These are phyloP conservation scores for Eupithecia subumbrata DNA, from an alignment of 2,888 invertebrate species.

Conservation along the genomic window DNA sequence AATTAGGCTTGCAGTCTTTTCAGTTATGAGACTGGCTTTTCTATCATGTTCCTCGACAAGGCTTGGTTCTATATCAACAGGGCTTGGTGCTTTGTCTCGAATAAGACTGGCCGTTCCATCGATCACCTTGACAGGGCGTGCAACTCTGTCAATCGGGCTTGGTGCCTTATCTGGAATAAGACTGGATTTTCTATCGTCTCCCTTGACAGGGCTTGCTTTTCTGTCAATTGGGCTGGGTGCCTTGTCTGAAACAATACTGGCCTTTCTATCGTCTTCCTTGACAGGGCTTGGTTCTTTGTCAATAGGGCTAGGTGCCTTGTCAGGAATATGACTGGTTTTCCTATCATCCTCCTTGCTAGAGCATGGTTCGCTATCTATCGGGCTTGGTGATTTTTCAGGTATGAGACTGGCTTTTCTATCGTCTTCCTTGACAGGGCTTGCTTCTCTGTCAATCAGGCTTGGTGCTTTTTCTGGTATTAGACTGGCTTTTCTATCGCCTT, in stretches of 20 bases:
- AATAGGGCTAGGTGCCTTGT: constrained; percentile 30
- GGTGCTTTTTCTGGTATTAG: background rate
- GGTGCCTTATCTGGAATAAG: constrained; percentile 10
- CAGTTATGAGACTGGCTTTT: too few relatives aligned
- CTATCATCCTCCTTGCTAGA: background rate
- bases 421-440: too few relatives aligned
- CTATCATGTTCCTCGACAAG: too few relatives aligned
- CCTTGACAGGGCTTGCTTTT: background rate
- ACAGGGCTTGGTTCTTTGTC: background rate
- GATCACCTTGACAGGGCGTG: too few relatives aligned
- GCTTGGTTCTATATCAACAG: too few relatives aligned
- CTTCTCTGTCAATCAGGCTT: too few relatives aligned
- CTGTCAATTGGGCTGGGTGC: constrained; percentile 13
- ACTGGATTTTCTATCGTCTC: constrained; percentile 21
- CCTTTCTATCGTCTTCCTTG: background rate
- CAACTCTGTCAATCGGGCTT: too few relatives aligned
- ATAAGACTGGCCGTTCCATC: too few relatives aligned
- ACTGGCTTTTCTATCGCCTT: constrained; percentile 16
- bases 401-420: too few relatives aligned
- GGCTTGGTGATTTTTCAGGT: too few relatives aligned
- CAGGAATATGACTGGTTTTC: background rate
- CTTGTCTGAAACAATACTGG: constrained; percentile 19
- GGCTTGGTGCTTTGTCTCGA: too few relatives aligned
- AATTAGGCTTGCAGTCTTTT: too few relatives aligned
- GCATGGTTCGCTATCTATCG: background rate